These are phyloP conservation scores for Stenodera caucasica DNA, from an alignment of 2,888 invertebrate species.

Conservation along the genomic window DNA sequence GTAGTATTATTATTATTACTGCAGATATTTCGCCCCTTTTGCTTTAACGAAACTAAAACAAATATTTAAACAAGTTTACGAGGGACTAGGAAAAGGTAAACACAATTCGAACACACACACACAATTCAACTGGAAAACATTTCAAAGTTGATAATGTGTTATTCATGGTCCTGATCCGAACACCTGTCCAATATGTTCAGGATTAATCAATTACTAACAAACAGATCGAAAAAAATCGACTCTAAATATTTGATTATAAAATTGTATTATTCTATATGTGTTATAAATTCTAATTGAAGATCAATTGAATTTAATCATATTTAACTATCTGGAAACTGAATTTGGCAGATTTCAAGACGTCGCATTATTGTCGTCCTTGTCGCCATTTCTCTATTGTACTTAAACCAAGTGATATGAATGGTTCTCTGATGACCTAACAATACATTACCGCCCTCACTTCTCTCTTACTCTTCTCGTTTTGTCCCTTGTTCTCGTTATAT, in stretches of 20 bases:
- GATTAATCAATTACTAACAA: slow-evolving; percentile 5
- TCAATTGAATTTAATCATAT: slow-evolving; percentile 15
- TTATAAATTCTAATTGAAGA: slow-evolving; percentile 18
- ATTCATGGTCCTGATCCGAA: slow-evolving; percentile 2
- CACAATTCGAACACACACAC: slow-evolving; percentile 4
- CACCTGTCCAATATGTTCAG: slow-evolving; percentile 3
- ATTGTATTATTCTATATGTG: slow-evolving; percentile 12
- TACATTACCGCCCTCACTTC: slow-evolving; percentile 32
- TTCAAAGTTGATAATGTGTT: slow-evolving; percentile 3
- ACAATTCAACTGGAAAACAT: slow-evolving; percentile 13
- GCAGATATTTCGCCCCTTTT: slow-evolving; percentile 21
- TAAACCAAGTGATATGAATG: slow-evolving; percentile 42
- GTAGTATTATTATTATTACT: slow-evolving; percentile 18
- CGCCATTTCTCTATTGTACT: slow-evolving; percentile 5
- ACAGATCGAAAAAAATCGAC: background rate
- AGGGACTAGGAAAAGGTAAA: slow-evolving; percentile 6
- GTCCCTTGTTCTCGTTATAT: slow-evolving; percentile 18
- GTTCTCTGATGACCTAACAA: slow-evolving; percentile 46
- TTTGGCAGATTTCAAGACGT: slow-evolving; percentile 27
- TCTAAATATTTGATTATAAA: no score
- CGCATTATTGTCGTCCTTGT: slow-evolving; percentile 29
- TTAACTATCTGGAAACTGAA: slow-evolving; percentile 15
- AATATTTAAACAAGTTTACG: slow-evolving; percentile 22
- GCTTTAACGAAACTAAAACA: slow-evolving; percentile 10
- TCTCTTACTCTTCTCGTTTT: slow-evolving; percentile 28